Evolutionary conservation across 1,140 invertebrate species (phyloP).

Genomic region (Heliconius eleuchia): DNA sequence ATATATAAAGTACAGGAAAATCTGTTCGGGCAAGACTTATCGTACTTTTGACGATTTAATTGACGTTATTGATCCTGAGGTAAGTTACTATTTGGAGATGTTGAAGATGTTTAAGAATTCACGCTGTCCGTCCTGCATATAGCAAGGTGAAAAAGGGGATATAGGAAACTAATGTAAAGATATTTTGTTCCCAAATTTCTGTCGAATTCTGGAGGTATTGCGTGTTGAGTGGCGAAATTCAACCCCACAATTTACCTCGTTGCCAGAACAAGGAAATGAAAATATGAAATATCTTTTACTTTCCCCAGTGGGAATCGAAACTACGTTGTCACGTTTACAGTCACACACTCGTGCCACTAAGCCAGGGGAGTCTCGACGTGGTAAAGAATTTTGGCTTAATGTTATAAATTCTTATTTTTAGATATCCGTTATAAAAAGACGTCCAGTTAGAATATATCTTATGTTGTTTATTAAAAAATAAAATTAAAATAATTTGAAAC

Average conservation of each 20-base stretch:
- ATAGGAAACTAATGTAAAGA: background rate
- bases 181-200: background rate
- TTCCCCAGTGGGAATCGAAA: too few species aligned
- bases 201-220: too few species aligned
- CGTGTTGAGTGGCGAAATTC: too few species aligned
- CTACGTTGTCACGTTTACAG: too few species aligned
- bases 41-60: slow-evolving; percentile 58
- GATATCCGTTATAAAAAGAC: background rate
- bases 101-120: background rate
- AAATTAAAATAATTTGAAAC: background rate
- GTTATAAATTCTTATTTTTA: too few species aligned
- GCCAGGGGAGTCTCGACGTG: too few species aligned
- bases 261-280: too few species aligned
- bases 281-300: too few species aligned
- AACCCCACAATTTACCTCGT: too few species aligned
- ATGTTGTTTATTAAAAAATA: background rate
- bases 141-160: background rate
- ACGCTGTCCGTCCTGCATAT: background rate
- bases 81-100: slow-evolving; percentile 29
- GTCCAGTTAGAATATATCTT: background rate
- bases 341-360: too few species aligned
- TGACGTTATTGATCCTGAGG: slow-evolving; percentile 60
- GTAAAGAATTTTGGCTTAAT: too few species aligned
- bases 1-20: slow-evolving; percentile 60
- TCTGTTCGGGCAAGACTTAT: slow-evolving; percentile 51